Percentiles rank a stretch among this genome's conserved stretches.
Conservation (phyloP, 1,140 invertebrate species). For the Hyposmocoma kahamanoa region DNA sequence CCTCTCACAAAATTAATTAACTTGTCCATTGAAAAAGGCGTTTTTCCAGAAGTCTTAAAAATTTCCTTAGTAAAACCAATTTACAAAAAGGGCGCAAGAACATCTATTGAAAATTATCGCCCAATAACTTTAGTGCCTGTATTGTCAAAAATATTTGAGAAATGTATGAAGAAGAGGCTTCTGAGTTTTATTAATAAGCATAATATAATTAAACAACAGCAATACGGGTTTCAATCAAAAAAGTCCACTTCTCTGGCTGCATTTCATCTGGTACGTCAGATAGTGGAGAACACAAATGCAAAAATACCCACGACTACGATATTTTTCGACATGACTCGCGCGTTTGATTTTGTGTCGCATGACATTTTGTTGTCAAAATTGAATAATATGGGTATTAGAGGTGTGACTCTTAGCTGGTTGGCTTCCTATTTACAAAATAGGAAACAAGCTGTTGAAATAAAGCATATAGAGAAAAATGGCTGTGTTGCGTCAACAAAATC, state of each 20-base stretch:
- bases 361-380: neutral
- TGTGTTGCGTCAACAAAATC: too few relatives aligned
- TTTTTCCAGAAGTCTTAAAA: neutral
- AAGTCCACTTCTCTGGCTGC: conserved; percentile 1
- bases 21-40: neutral
- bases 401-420: too few relatives aligned
- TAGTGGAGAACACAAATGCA: neutral
- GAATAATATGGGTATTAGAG: too few relatives aligned
- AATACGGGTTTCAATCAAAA: neutral
- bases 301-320: neutral
- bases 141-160: neutral
- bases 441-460: too few relatives aligned
- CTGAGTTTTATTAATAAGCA: neutral
- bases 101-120: neutral
- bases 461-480: too few relatives aligned
- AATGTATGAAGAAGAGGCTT: neutral
- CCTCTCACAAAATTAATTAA: conserved; percentile 1
- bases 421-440: too few relatives aligned
- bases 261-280: neutral
- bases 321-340: conserved; percentile 1
- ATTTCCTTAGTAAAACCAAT: conserved; percentile 4
- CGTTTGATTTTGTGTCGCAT: conserved; percentile 6
- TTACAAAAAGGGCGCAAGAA: conserved; percentile 1
- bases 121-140: conserved; percentile 4
- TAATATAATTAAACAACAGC: neutral